These are phyloP conservation scores for Euwallacea fornicatus DNA, from an alignment of 1,140 invertebrate genomes.

Conservation along the genomic window DNA sequence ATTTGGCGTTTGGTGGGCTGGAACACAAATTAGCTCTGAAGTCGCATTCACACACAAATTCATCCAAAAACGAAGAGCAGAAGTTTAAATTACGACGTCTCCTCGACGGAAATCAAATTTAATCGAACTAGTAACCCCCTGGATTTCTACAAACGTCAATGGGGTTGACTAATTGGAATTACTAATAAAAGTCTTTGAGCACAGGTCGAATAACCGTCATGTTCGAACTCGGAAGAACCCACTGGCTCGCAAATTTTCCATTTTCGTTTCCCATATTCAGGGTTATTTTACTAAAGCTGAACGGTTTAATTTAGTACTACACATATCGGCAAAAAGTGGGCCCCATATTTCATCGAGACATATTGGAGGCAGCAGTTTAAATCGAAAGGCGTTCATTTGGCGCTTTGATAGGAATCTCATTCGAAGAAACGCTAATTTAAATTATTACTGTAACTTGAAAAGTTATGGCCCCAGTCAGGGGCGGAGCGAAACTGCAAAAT, in stretches of 20 bases:
- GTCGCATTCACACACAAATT: not conserved
- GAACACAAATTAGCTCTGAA: not conserved
- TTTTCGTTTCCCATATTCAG: too few relatives aligned
- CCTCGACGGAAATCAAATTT: constrained; percentile 1
- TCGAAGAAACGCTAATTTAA: constrained; percentile 38
- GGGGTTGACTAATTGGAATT: constrained; percentile 1
- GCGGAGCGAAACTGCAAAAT: not conserved
- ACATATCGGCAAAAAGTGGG: constrained; percentile 14
- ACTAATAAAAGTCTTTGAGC: too few relatives aligned
- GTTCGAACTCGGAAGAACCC: too few relatives aligned
- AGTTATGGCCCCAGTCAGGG: constrained; percentile 20
- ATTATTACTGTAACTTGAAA: constrained; percentile 32
- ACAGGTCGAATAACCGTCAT: too few relatives aligned
- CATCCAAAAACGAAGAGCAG: not conserved
- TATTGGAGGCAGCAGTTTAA: constrained; percentile 37
- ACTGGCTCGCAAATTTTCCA: too few relatives aligned
- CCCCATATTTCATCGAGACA: constrained; percentile 32
- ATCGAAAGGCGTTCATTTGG: constrained; percentile 39
- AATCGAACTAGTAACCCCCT: not conserved
- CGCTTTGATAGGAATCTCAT: constrained; percentile 35
- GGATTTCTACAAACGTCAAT: not conserved
- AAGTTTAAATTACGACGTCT: constrained; percentile 4
- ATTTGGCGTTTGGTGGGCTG: not conserved
- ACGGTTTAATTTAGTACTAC: constrained; percentile 26
- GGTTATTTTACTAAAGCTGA: not conserved